A percentile compares a stretch with the other conserved stretches of the same genome.
Conservation (phyloP, 92 coral and sea anemone genomes). For the Hydrozoanthus gracilis region DNA sequence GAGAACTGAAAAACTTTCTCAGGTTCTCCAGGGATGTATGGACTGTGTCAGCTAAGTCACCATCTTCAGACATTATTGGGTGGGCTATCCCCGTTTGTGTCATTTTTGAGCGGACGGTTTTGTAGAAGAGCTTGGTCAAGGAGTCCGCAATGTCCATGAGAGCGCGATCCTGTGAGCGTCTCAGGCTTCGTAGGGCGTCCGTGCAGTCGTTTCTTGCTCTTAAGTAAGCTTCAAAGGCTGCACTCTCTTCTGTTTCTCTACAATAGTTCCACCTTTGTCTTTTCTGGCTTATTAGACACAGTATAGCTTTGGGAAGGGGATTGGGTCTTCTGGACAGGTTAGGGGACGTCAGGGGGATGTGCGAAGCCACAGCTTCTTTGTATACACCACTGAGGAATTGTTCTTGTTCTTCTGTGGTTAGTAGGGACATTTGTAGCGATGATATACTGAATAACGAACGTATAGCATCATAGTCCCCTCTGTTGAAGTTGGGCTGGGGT, state of each 20-base stretch:
- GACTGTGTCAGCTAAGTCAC: background rate
- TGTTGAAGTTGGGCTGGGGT: background rate
- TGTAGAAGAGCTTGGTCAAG: background rate
- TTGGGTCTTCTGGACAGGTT: background rate
- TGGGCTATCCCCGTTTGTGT: no score
- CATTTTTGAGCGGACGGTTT: background rate
- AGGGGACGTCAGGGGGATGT: background rate
- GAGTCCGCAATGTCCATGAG: background rate
- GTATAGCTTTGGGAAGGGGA: background rate
- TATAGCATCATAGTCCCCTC: background rate
- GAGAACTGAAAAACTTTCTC: background rate
- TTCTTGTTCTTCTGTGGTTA: background rate
- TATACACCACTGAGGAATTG: background rate
- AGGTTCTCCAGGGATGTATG: background rate
- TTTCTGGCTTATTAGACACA: background rate
- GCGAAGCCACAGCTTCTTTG: background rate
- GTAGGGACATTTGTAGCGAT: background rate
- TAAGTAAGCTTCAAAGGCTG: background rate
- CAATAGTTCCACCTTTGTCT: background rate
- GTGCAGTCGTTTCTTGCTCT: conserved; percentile 12
- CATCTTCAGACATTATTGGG: background rate
- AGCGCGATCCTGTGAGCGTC: background rate
- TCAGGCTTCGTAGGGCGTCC: background rate
- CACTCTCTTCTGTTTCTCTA: background rate
- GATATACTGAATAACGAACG: background rate